Percentiles rank a stretch among this genome's conserved stretches.
phyloP scores from a whole-genome alignment of 1,140 invertebrate genomes.

The Plutomurus gul region DNA sequence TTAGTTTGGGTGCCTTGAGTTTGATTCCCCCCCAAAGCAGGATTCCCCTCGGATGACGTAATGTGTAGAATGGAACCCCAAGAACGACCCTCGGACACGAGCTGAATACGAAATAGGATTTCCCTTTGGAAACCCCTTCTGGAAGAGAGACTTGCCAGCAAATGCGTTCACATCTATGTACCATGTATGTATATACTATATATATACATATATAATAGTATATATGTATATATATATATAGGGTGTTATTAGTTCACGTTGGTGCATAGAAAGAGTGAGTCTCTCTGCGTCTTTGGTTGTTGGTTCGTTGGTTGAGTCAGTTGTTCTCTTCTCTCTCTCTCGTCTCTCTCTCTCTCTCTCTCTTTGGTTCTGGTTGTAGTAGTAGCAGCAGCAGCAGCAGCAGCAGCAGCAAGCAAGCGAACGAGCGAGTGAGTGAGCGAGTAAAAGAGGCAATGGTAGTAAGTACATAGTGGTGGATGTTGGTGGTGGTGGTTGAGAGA shows the following conservation, averaged over 20 bases:
- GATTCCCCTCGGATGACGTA: constrained; percentile 6
- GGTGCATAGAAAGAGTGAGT: no score
- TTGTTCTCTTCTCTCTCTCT: constrained; percentile 14
- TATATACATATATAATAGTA: background rate
- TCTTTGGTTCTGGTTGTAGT: background rate
- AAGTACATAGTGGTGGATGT: no score
- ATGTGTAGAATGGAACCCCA: constrained; percentile 12
- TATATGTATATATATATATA: background rate
- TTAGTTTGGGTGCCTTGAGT: background rate
- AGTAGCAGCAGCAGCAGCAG: background rate
- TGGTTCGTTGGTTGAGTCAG: constrained; percentile 23
- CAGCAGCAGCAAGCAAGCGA: background rate
- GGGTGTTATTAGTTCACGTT: background rate
- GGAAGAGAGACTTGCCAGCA: background rate
- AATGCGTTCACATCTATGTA: background rate
- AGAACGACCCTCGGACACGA: constrained; percentile 38
- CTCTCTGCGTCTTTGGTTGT: background rate
- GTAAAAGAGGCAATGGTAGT: no score
- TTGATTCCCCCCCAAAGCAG: background rate
- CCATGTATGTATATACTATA: background rate
- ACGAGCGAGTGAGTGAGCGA: background rate
- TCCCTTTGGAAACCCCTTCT: constrained; percentile 31
- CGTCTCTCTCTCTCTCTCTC: background rate
- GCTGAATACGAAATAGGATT: constrained; percentile 47
- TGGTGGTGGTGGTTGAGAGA: no score